These are phyloP conservation scores for Hippoglossus stenolepis DNA, from an alignment of 2,113 vertebrate species.

Conservation along the genomic window DNA sequence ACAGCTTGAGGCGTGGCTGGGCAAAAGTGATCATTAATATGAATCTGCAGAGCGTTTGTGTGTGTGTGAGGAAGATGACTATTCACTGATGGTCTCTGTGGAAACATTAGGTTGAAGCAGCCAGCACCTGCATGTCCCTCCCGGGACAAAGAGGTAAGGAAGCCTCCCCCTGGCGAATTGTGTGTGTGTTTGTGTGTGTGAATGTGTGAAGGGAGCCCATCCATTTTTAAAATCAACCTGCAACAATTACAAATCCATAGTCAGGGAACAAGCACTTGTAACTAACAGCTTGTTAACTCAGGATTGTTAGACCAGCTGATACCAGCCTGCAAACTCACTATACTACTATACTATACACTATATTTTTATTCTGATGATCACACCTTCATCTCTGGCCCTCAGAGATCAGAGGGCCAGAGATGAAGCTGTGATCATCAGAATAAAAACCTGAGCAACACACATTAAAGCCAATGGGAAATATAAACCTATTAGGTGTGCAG, in stretches of 20 bases:
- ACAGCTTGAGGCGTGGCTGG: conserved; percentile 69
- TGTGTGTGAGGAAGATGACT: conserved; percentile 57
- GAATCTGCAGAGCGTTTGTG: conserved; percentile 70
- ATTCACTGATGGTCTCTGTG: conserved; percentile 82
- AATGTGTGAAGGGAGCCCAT: conserved; percentile 41
- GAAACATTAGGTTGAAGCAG: conserved; percentile 82
- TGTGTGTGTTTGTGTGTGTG: background rate
- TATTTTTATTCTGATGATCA: background rate
- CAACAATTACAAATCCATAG: conserved; percentile 45
- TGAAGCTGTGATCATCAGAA: background rate
- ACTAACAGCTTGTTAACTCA: conserved; percentile 7
- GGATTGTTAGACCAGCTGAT: conserved; percentile 10
- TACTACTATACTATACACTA: too few relatives aligned
- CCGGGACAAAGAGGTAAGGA: conserved; percentile 56
- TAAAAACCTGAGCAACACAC: conserved; percentile 12
- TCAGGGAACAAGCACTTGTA: conserved; percentile 5
- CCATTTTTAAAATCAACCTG: conserved; percentile 51
- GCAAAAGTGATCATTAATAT: conserved; percentile 77
- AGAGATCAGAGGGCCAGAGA: background rate
- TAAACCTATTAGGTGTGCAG: background rate
- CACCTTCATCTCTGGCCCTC: too few relatives aligned
- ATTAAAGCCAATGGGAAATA: background rate
- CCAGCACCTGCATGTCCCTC: conserved; percentile 66
- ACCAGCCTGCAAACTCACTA: conserved; percentile 7
- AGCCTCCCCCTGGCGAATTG: conserved; percentile 50